Evolutionary conservation across 2,113 vertebrate species (phyloP).

Genomic region (Meleagris gallopavo): DNA sequence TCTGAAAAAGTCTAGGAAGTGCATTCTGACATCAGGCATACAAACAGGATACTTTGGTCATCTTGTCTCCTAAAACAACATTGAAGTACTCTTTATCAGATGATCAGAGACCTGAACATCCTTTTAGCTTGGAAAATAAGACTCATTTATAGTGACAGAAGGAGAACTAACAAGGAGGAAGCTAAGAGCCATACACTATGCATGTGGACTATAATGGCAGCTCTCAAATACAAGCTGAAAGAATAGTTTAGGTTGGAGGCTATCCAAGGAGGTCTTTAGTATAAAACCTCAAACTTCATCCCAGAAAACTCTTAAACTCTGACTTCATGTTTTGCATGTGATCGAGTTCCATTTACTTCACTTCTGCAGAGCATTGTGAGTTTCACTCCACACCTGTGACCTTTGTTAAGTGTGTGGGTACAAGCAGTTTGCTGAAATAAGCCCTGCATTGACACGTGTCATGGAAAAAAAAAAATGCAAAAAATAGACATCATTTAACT

Average conservation of each 20-base stretch:
- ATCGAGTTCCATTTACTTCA: neutral
- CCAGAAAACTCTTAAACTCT: neutral
- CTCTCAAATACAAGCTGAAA: neutral
- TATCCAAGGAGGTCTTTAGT: neutral
- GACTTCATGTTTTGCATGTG: neutral
- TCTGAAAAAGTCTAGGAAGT: neutral
- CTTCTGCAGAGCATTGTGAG: neutral
- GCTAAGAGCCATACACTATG: fast-evolving
- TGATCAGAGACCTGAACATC: neutral
- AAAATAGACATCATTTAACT: neutral
- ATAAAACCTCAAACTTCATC: neutral
- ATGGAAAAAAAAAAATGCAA: neutral
- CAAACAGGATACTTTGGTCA: neutral
- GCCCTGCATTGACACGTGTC: neutral
- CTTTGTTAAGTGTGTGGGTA: neutral
- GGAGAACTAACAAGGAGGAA: neutral
- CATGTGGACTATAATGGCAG: neutral
- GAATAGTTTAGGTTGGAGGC: neutral
- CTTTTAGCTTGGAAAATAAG: neutral
- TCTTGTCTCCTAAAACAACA: neutral
- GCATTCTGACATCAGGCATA: neutral
- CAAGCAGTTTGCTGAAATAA: neutral
- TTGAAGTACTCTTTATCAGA: neutral
- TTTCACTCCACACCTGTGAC: neutral
- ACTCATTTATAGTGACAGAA: neutral